Conservation (phyloP, 1,140 invertebrate species). For the Scaptomyza hsui region DNA sequence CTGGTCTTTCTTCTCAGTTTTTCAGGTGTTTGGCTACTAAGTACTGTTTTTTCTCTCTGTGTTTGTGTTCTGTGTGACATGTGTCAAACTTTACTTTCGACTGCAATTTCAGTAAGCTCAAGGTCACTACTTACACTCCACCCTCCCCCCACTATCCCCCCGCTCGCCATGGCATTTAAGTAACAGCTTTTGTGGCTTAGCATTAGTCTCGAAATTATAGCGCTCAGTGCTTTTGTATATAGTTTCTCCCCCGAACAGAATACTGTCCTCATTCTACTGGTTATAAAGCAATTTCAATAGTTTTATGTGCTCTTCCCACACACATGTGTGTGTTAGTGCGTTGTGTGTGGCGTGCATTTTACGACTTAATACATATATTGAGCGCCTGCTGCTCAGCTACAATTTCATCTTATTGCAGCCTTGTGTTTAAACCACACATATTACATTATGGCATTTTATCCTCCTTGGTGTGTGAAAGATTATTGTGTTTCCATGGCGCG, state of each 20-base stretch:
- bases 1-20: background rate
- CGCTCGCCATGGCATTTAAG: background rate
- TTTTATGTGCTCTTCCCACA: slow-evolving; percentile 46
- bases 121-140: slow-evolving; percentile 48
- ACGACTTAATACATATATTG: slow-evolving; percentile 63
- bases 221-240: slow-evolving; percentile 39
- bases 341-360: slow-evolving; percentile 57
- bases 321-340: slow-evolving; percentile 23
- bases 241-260: slow-evolving; percentile 2
- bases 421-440: slow-evolving; percentile 6
- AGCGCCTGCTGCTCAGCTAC: slow-evolving; percentile 52
- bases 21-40: slow-evolving; percentile 45
- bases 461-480: slow-evolving; percentile 10
- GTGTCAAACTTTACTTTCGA: slow-evolving; percentile 64
- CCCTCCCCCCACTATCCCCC: background rate
- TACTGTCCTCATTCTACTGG: slow-evolving; percentile 18
- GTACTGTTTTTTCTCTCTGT: slow-evolving; percentile 15
- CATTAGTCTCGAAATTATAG: slow-evolving; percentile 73
- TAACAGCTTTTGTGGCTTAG: slow-evolving; percentile 52
- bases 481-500: background rate
- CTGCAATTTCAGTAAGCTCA: slow-evolving; percentile 47
- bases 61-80: slow-evolving; percentile 49
- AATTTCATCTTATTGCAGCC: slow-evolving; percentile 30
- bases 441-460: slow-evolving; percentile 13
- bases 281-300: slow-evolving; percentile 58